phyloP scores from a whole-genome alignment of 2,113 vertebrate genomes.

The Heloderma charlesbogerti region DNA sequence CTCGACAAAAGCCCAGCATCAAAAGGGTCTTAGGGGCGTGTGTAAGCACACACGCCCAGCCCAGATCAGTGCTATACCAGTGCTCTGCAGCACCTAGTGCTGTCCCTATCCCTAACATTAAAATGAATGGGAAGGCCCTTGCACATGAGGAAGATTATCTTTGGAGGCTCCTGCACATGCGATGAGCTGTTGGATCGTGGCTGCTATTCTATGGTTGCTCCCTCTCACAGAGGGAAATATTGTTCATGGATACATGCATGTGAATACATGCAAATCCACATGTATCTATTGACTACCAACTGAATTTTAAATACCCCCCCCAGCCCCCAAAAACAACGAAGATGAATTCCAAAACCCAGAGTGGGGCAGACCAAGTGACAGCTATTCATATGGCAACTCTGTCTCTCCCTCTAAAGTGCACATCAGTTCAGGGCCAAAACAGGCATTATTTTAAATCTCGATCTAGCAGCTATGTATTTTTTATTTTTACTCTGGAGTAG shows the following conservation, averaged over 20 bases:
- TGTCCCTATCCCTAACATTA: background rate
- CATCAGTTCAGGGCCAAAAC: too few relatives aligned
- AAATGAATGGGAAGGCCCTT: background rate
- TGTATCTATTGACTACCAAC: background rate
- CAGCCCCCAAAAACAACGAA: background rate
- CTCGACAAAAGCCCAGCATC: background rate
- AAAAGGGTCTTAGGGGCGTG: background rate
- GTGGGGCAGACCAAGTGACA: background rate
- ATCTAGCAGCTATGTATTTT: too few relatives aligned
- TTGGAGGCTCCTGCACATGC: background rate
- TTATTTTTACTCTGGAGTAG: too few relatives aligned
- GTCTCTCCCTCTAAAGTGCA: background rate
- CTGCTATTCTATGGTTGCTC: background rate
- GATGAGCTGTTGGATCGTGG: background rate
- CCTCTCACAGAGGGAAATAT: background rate
- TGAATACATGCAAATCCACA: background rate
- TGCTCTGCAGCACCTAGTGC: background rate
- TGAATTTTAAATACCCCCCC: background rate
- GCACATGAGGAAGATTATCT: background rate
- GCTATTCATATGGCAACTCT: background rate
- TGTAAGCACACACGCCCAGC: background rate
- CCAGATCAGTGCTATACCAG: background rate
- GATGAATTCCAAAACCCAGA: background rate
- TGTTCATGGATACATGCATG: background rate
- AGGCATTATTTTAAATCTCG: too few relatives aligned